Conservation (phyloP, 2,888 invertebrate genomes). For the Taphrorychus bicolor region DNA sequence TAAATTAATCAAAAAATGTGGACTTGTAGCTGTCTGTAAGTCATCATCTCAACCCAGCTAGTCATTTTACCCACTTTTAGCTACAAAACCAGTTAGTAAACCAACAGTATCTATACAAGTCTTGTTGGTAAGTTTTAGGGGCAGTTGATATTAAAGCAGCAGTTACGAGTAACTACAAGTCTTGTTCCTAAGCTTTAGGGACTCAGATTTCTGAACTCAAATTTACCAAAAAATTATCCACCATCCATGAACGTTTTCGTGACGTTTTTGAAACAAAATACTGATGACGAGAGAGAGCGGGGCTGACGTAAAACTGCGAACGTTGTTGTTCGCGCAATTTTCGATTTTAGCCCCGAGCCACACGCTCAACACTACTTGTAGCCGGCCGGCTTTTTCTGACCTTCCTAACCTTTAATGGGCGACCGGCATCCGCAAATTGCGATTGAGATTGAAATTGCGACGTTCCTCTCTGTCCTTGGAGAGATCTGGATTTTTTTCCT, state of each 20-base stretch:
- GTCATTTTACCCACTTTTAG: no score
- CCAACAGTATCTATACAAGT: no score
- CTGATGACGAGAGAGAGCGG: neutral
- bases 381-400: constrained; percentile 10
- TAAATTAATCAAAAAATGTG: no score
- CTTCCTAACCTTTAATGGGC: constrained; percentile 13
- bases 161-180: no score
- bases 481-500: neutral
- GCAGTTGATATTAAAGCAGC: no score
- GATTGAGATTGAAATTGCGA: neutral
- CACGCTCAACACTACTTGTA: neutral
- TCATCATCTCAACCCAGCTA: no score
- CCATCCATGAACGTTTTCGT: neutral
- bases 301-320: constrained; percentile 5
- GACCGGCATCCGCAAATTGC: neutral
- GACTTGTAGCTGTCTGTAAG: no score
- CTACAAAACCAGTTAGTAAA: no score
- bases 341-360: constrained; percentile 10
- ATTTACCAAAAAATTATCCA: neutral
- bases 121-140: no score
- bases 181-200: neutral
- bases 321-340: constrained; percentile 11
- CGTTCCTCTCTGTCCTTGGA: neutral
- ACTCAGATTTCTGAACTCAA: neutral
- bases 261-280: neutral